phyloP scores from a whole-genome alignment of 2,113 vertebrate genomes.

The Phocoena sinus region DNA sequence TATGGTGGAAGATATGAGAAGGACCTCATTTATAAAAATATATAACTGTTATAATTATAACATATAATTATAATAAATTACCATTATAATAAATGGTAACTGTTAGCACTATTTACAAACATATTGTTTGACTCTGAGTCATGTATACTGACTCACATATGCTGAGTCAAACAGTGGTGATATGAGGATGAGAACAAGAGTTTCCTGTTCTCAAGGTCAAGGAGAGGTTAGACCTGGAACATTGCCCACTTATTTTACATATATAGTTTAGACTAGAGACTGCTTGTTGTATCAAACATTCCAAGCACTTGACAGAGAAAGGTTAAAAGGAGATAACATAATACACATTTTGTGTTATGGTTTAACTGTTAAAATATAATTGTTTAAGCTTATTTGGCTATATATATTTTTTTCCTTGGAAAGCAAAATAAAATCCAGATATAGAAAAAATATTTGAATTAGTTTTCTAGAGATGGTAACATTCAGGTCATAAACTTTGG shows the following conservation, averaged over 20 bases:
- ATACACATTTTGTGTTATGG: background rate
- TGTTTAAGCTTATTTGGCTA: background rate
- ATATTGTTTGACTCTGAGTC: background rate
- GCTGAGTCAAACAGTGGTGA: background rate
- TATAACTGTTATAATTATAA: background rate
- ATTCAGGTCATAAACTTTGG: background rate
- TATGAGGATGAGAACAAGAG: background rate
- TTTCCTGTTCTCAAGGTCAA: background rate
- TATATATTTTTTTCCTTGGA: background rate
- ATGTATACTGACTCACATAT: background rate
- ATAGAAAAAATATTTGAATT: conserved; percentile 22
- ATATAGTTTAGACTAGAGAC: background rate
- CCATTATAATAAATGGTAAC: background rate
- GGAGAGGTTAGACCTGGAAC: background rate
- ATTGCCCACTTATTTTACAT: background rate
- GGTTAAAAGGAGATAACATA: background rate
- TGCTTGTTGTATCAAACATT: background rate
- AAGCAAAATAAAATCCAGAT: background rate
- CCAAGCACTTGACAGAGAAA: background rate
- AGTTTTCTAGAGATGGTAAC: background rate
- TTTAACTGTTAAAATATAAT: background rate
- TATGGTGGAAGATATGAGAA: background rate
- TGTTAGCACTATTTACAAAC: background rate
- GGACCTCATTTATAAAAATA: background rate
- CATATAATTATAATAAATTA: background rate